Evolutionary conservation across 2,113 vertebrate species (phyloP).

Genomic region (Eleginops maclovinus): DNA sequence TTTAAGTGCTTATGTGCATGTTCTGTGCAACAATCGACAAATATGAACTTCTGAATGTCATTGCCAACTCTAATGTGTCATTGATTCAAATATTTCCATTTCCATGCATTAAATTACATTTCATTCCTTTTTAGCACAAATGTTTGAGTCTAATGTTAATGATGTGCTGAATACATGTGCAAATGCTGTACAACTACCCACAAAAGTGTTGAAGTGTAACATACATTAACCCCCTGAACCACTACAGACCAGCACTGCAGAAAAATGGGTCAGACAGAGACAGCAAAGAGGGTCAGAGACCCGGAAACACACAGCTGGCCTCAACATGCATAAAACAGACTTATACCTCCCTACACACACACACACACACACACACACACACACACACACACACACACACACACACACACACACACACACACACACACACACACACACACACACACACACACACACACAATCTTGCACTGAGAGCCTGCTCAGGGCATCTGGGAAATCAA

Average conservation of each 20-base stretch:
- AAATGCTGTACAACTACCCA: too few species aligned
- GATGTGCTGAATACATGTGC: too few species aligned
- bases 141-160: too few species aligned
- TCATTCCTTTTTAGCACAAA: neutral
- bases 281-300: conserved; percentile 35
- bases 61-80: too few species aligned
- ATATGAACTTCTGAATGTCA: conserved; percentile 3
- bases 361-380: conserved; percentile 13
- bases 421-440: conserved; percentile 13
- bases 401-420: conserved; percentile 18
- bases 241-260: neutral
- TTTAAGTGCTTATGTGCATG: conserved; percentile 5
- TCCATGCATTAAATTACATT: neutral
- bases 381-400: conserved; percentile 11
- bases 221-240: too few species aligned
- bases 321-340: conserved; percentile 1
- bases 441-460: conserved; percentile 2
- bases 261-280: conserved; percentile 68
- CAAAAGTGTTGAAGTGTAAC: too few species aligned
- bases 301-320: conserved; percentile 54
- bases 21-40: conserved; percentile 11
- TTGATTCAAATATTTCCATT: neutral
- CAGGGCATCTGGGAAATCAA: conserved; percentile 54
- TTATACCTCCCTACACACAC: conserved; percentile 16
- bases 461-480: too few species aligned